phyloP scores from a whole-genome alignment of 2,797 vertebrate species.

The Crenuchus spilurus region DNA sequence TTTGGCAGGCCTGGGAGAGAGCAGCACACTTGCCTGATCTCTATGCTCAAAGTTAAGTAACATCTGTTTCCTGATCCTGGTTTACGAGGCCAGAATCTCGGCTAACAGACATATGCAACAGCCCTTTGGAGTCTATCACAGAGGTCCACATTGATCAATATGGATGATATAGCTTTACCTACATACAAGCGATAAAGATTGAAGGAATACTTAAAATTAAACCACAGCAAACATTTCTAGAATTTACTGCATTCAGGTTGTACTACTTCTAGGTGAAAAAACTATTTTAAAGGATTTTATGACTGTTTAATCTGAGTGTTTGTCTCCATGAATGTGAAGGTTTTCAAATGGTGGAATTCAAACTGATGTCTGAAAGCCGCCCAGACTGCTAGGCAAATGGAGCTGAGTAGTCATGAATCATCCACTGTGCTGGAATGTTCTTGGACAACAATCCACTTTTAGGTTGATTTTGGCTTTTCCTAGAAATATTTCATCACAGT shows the following conservation, averaged over 20 bases:
- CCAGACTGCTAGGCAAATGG: constrained; percentile 18
- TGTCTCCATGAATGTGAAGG: background rate
- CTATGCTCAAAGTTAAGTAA: background rate
- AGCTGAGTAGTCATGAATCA: constrained; percentile 16
- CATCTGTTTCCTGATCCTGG: constrained; percentile 19
- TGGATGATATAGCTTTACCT: background rate
- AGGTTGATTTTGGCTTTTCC: constrained; percentile 15
- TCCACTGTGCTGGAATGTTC: constrained; percentile 32
- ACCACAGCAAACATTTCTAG: background rate
- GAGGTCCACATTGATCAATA: background rate
- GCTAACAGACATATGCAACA: too few species aligned
- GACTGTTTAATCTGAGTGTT: background rate
- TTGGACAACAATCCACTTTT: constrained; percentile 30
- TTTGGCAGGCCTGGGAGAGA: background rate
- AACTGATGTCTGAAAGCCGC: background rate
- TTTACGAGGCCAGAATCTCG: too few species aligned
- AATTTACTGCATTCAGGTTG: background rate
- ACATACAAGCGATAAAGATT: too few species aligned
- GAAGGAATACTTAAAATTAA: background rate
- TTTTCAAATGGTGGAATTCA: background rate
- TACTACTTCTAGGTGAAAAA: background rate
- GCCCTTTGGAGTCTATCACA: background rate
- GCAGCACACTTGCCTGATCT: background rate
- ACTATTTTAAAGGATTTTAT: background rate
- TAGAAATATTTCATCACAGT: constrained; percentile 23